Conservation (phyloP, 2,888 invertebrate species). For the Drosophila picticornis region DNA sequence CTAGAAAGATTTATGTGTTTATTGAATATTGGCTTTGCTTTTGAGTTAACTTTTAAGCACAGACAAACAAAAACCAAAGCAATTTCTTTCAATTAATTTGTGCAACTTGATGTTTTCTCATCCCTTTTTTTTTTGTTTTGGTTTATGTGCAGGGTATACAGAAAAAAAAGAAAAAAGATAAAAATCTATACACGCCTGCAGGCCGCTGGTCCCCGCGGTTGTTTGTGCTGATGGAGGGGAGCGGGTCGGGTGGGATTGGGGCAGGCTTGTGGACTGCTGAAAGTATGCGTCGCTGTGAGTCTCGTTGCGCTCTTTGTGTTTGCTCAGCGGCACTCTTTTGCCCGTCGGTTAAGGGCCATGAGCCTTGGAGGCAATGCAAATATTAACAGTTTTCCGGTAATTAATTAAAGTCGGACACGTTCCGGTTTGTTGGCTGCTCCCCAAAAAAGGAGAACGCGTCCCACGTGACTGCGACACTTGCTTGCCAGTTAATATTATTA, state of each 20-base stretch:
- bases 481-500: neutral
- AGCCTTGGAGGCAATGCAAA: slow-evolving; percentile 67
- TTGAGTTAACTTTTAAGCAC: too few species aligned
- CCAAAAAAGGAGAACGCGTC: neutral
- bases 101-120: neutral
- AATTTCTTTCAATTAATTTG: neutral
- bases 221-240: too few species aligned
- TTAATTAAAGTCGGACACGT: slow-evolving; percentile 72
- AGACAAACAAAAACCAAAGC: neutral
- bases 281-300: slow-evolving; percentile 11
- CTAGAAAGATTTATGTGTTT: neutral
- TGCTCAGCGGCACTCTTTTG: slow-evolving; percentile 36
- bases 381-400: slow-evolving; percentile 79
- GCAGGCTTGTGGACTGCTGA: neutral
- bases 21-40: neutral
- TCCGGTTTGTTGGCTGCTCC: neutral
- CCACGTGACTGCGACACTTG: neutral
- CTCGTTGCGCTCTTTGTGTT: slow-evolving; percentile 55
- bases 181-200: slow-evolving; percentile 20
- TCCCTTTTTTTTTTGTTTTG: neutral
- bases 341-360: neutral
- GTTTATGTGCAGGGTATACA: slow-evolving; percentile 32
- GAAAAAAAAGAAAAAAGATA: neutral
- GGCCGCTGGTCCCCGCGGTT: slow-evolving; percentile 14
- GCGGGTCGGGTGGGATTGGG: neutral